Evolutionary conservation across 2,888 invertebrate genomes (phyloP).

Genomic region (Tortricodes alternella): DNA sequence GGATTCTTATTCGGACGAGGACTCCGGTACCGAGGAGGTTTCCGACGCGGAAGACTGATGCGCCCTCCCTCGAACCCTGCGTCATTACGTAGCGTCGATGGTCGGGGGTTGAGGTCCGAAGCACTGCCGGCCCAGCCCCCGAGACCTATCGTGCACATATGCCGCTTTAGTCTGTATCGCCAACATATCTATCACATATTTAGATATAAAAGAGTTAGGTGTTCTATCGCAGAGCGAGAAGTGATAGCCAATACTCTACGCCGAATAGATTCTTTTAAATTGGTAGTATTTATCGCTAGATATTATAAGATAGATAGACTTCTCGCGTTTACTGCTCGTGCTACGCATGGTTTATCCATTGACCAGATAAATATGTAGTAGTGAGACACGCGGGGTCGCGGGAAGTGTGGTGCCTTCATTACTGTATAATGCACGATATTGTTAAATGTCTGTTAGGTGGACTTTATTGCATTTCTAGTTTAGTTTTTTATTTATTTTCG

Average conservation of each 20-base stretch:
- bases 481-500: slow-evolving; percentile 78
- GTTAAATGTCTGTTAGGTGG: slow-evolving; percentile 66
- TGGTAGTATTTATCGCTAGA: slow-evolving; percentile 68
- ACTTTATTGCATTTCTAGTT: slow-evolving; percentile 79
- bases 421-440: slow-evolving; percentile 69
- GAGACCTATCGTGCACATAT: slow-evolving; percentile 35
- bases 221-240: slow-evolving; percentile 48
- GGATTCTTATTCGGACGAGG: slow-evolving; percentile 79
- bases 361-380: slow-evolving; percentile 74
- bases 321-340: slow-evolving; percentile 41
- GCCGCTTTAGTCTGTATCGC: slow-evolving; percentile 34
- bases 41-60: slow-evolving; percentile 76
- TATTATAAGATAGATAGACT: slow-evolving; percentile 48
- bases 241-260: slow-evolving; percentile 52
- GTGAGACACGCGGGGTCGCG: slow-evolving; percentile 41
- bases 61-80: slow-evolving; percentile 48
- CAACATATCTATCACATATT: slow-evolving; percentile 57
- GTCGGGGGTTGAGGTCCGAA: neutral
- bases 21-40: slow-evolving; percentile 77
- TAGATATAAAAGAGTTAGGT: slow-evolving; percentile 47
- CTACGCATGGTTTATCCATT: slow-evolving; percentile 75
- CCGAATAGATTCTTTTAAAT: slow-evolving; percentile 55
- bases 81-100: slow-evolving; percentile 44
- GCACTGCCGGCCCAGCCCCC: slow-evolving; percentile 1
- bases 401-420: slow-evolving; percentile 68